Evolutionary conservation across 2,113 vertebrate species (phyloP), one percentile per base, ranked within the genome.

Genomic region (Mesembrinibis cayennensis): DNA sequence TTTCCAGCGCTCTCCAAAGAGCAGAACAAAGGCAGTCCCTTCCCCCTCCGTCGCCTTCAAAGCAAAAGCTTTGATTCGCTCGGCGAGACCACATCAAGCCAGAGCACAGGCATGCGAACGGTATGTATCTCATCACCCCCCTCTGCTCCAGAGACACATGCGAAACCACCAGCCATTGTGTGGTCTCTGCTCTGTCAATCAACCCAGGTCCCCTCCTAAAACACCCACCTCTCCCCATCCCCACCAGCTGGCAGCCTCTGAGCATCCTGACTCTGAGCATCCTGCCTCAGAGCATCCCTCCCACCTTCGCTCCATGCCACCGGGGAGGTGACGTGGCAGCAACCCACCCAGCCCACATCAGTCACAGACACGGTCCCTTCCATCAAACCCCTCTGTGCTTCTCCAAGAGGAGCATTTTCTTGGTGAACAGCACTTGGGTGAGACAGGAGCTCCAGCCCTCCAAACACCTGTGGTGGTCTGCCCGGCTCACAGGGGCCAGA

Each of bases 1-100:
- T 96, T 98, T 97, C 90, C 93, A 96, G 82, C 1, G 0, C 87
- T 85, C 93, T 96, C 95, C 87, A 82, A 94, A 94, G 90, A 81
- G 53, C 44, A 97, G 97, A 98, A 98, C 96, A 96, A 98, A 98
- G 97, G 80, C 87, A 6, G 42, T 63, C 77, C 83, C 92, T 92
- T 96, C 92, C 94, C 93, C 89, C 94, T 91, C 81, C 4, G 7
- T 36, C 2, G 83, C 82, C 92, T 97, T 96, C 95, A 97, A 96
- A 97, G 97, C 74, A 73, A 85, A 94, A 69, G 78, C 88, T 95
- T 93, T 95, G 89, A 94, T 94, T 97, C 2, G 14, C 82, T 87
- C 18, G 0, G 34, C 7, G 9, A 88, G 95, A 95, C 97, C 97
- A 97, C 97, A 97, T 96, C 95, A 97, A 96, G 92, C 82, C 74